Evolutionary conservation across 2,113 vertebrate genomes (phyloP).

Genomic region (Nerophis lumbriciformis): DNA sequence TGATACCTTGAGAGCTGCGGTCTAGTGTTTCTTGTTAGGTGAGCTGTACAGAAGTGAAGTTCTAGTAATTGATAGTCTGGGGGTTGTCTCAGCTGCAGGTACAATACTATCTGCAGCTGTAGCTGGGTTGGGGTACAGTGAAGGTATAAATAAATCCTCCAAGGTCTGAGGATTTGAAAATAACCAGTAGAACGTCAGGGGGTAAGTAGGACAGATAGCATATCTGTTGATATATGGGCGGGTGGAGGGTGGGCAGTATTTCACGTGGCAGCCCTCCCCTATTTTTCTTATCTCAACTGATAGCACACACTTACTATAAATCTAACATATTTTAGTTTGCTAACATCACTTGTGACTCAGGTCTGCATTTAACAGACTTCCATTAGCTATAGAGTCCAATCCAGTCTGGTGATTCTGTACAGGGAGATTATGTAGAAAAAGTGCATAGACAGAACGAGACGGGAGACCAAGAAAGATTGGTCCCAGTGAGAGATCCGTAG

Average conservation of each 20-base stretch:
- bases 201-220: slow-evolving; percentile 14
- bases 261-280: slow-evolving; percentile 17
- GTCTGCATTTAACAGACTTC: neutral
- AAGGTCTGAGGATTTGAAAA: slow-evolving; percentile 50
- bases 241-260: slow-evolving; percentile 19
- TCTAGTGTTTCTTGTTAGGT: slow-evolving; percentile 43
- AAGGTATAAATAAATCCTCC: slow-evolving; percentile 56
- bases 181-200: slow-evolving; percentile 37
- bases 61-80: slow-evolving; percentile 73
- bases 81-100: slow-evolving; percentile 72
- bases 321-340: neutral
- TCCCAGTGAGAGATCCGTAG: slow-evolving; percentile 57
- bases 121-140: slow-evolving; percentile 12
- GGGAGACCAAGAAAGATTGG: slow-evolving; percentile 35
- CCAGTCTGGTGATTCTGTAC: slow-evolving; percentile 16
- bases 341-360: too few species aligned
- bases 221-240: slow-evolving; percentile 24
- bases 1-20: slow-evolving; percentile 6
- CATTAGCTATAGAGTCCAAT: slow-evolving; percentile 24
- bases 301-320: slow-evolving; percentile 13
- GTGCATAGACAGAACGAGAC: slow-evolving; percentile 11
- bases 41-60: slow-evolving; percentile 47
- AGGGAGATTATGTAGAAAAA: slow-evolving; percentile 19
- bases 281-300: slow-evolving; percentile 11
- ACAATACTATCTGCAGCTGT: slow-evolving; percentile 57